Evolutionary conservation across 1,140 invertebrate species (phyloP).

Genomic region (Phthorimaea operculella): DNA sequence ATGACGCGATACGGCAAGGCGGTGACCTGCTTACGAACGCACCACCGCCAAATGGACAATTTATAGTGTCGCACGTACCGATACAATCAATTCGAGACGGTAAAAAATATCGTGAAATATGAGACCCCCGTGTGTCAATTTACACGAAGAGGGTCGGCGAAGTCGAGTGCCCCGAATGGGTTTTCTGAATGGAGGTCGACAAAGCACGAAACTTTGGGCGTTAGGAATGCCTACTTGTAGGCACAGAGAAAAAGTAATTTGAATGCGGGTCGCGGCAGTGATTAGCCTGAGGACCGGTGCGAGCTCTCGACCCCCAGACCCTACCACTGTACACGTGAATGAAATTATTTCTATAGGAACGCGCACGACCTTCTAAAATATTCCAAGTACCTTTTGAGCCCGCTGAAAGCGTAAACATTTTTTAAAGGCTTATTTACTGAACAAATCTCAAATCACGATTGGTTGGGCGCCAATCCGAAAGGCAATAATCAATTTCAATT

Average conservation of each 20-base stretch:
- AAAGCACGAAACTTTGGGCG: conserved; percentile 27
- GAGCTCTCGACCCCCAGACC: conserved; percentile 15
- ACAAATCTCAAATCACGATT: not conserved
- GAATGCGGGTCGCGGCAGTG: conserved; percentile 54
- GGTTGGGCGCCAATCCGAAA: not conserved
- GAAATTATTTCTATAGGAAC: conserved; percentile 17
- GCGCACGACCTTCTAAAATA: not conserved
- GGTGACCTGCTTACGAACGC: conserved; percentile 35
- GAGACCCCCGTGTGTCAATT: conserved; percentile 48
- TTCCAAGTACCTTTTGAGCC: not conserved
- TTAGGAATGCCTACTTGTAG: conserved; percentile 28
- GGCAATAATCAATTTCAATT: not conserved
- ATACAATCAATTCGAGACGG: conserved; percentile 45
- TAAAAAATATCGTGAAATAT: conserved; percentile 51
- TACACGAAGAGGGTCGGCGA: conserved; percentile 39
- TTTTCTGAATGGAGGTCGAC: conserved; percentile 31
- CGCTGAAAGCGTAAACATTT: not conserved
- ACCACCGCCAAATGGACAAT: conserved; percentile 41
- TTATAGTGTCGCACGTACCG: conserved; percentile 45
- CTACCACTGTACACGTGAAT: conserved; percentile 23
- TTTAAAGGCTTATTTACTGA: not conserved
- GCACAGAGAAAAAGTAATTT: conserved; percentile 46
- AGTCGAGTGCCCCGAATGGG: conserved; percentile 18
- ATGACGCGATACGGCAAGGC: conserved; percentile 50
- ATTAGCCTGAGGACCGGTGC: conserved; percentile 36